phyloP scores from a whole-genome alignment of 2,113 vertebrate species.

The Tychaedon coryphoeus region DNA sequence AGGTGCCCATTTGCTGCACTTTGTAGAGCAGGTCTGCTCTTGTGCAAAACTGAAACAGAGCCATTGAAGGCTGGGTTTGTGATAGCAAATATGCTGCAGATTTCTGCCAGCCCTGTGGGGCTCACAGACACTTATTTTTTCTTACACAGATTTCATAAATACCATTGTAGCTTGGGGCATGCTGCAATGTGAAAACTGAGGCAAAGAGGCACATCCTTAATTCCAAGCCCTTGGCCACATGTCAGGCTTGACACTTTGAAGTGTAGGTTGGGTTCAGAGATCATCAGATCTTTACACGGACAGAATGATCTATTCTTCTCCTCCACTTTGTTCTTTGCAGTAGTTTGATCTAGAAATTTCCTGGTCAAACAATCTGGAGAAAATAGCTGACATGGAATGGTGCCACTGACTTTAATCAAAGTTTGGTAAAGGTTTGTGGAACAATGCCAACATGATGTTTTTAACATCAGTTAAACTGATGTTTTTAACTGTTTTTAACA shows the following conservation, averaged over 20 bases:
- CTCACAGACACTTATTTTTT: not conserved
- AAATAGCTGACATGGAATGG: not conserved
- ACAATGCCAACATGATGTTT: not conserved
- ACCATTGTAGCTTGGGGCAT: rapidly evolving
- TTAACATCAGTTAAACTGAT: too few species aligned
- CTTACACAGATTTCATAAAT: not conserved
- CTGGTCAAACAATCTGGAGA: not conserved
- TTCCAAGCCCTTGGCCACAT: not conserved
- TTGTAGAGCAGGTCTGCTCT: not conserved
- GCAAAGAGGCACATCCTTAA: not conserved
- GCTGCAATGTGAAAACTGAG: not conserved
- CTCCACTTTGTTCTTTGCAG: not conserved
- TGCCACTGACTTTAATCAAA: not conserved
- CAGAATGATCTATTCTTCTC: not conserved
- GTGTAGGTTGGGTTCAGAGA: rapidly evolving
- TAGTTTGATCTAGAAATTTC: not conserved
- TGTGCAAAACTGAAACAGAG: not conserved
- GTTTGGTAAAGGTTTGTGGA: not conserved
- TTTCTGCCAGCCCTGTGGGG: not conserved
- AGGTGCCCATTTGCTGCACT: not conserved
- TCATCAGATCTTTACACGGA: not conserved
- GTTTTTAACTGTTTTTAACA: too few species aligned
- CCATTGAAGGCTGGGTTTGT: not conserved
- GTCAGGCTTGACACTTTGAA: not conserved
- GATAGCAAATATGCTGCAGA: not conserved